Percentiles rank a stretch among this genome's conserved stretches.
These are phyloP conservation scores for Sebastes miniatus DNA, from an alignment of 2,797 vertebrate species.

Conservation along the genomic window DNA sequence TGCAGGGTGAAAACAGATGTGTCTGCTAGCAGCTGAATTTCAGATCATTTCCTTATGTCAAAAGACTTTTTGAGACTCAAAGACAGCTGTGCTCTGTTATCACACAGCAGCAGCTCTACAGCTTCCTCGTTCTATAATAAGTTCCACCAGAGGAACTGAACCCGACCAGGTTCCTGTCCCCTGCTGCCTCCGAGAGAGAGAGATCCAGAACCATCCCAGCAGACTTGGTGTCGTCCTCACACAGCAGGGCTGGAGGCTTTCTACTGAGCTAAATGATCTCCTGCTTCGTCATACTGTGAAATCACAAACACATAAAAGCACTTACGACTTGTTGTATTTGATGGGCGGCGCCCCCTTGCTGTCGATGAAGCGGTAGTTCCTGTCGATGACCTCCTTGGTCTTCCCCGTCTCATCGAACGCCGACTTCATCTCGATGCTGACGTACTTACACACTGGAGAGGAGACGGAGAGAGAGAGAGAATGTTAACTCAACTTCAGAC, in stretches of 20 bases:
- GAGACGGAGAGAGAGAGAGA: background rate
- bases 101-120: background rate
- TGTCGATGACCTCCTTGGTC: conserved; percentile 93
- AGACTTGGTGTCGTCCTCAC: background rate
- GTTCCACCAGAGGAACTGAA: conserved; percentile 49
- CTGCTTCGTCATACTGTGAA: too few relatives aligned
- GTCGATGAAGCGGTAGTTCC: conserved; percentile 91
- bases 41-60: too few relatives aligned
- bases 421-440: conserved; percentile 94
- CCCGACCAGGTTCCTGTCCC: conserved; percentile 44
- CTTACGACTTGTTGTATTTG: conserved; percentile 97
- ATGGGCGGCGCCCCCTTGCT: conserved; percentile 88
- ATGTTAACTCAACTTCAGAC: background rate
- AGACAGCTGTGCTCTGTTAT: background rate
- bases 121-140: conserved; percentile 42
- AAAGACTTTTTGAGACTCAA: background rate
- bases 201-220: background rate
- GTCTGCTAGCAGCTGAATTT: too few relatives aligned
- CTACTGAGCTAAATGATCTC: fast-evolving
- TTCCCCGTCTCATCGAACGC: conserved; percentile 94
- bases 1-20: too few relatives aligned
- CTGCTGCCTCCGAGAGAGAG: conserved; percentile 4
- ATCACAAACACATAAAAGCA: background rate
- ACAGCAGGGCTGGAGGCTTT: background rate
- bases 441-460: conserved; percentile 91